These are phyloP conservation scores for Vandiemenella viatica DNA, from an alignment of 2,888 invertebrate genomes.

Conservation along the genomic window DNA sequence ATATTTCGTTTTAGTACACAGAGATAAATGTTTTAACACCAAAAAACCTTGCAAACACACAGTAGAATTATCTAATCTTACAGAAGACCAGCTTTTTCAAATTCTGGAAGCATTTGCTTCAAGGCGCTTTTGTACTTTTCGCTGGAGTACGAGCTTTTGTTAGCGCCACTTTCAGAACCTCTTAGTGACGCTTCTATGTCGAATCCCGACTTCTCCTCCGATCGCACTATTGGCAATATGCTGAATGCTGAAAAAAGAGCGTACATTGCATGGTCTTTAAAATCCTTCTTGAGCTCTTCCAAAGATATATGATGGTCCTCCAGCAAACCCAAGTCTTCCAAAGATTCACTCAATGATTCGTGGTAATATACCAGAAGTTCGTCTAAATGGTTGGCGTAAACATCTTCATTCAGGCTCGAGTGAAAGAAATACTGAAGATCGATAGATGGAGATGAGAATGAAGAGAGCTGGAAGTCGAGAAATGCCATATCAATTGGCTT, in stretches of 20 bases:
- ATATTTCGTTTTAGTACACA: no score
- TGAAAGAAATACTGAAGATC: neutral
- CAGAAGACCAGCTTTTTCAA: no score
- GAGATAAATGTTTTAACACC: no score
- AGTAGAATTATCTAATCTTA: no score
- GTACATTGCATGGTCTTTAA: neutral
- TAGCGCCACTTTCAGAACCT: neutral
- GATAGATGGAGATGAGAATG: neutral
- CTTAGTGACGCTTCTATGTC: neutral
- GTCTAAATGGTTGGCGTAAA: neutral
- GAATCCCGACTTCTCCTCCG: neutral
- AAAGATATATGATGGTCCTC: neutral
- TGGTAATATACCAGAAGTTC: neutral
- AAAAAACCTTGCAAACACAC: no score
- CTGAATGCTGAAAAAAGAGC: neutral
- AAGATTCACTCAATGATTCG: neutral
- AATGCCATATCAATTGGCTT: constrained; percentile 1
- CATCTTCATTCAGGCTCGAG: neutral
- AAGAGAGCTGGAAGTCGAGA: constrained; percentile 11
- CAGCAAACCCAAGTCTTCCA: neutral
- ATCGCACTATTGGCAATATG: neutral
- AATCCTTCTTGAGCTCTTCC: neutral
- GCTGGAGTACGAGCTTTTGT: no score
- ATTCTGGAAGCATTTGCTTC: no score
- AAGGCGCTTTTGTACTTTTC: no score